Percentiles rank a stretch among this genome's conserved stretches.
Evolutionary conservation across 2,888 invertebrate genomes (phyloP).

Genomic region (Epistrophe eligans): DNA sequence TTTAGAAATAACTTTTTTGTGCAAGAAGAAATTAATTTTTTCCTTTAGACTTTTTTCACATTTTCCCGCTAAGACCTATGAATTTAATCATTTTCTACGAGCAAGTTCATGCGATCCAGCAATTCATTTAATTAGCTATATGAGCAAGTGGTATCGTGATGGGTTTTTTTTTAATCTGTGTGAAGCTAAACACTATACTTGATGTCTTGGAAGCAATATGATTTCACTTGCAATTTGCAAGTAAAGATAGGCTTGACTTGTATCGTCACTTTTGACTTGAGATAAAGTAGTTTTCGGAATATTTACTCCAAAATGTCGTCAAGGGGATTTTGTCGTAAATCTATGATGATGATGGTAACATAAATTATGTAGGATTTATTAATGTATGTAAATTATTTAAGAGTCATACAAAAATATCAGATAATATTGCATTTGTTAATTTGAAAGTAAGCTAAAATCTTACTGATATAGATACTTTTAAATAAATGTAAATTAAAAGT

Average conservation of each 20-base stretch:
- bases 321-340: not conserved
- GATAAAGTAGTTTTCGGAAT: not conserved
- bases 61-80: no score
- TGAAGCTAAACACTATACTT: not conserved
- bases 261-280: conserved; percentile 18
- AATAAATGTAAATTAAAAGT: no score
- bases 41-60: no score
- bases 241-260: conserved; percentile 1
- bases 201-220: not conserved
- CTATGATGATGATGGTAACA: not conserved
- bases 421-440: not conserved
- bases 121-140: not conserved
- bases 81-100: no score
- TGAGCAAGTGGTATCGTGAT: not conserved
- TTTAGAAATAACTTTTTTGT: no score
- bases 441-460: no score
- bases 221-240: conserved; percentile 13
- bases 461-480: no score
- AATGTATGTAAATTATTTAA: not conserved
- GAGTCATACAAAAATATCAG: not conserved
- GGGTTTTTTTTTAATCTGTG: not conserved
- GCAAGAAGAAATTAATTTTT: no score
- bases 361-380: not conserved
- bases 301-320: not conserved
- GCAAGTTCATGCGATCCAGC: no score